Evolutionary conservation across 2,888 invertebrate genomes (phyloP), one percentile per base, ranked within the genome.

Genomic region (Hedychridium roseum): DNA sequence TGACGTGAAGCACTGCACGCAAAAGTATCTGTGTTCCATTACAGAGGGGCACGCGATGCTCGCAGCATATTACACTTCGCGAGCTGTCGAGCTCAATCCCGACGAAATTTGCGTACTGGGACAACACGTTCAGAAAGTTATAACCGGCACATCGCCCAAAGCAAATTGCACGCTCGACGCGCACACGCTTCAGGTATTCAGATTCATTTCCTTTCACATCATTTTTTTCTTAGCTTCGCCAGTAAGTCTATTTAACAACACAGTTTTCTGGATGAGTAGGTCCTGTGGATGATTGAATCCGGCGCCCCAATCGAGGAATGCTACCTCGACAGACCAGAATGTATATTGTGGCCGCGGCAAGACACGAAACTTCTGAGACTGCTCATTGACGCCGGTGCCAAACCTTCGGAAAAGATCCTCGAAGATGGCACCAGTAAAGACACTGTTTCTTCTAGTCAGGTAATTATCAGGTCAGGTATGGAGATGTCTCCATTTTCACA

Each of bases 1-100:
- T 42, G 97, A 97, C 78, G 96, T 97, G n/a, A 97, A 97, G 79
- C 96, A 97, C 74, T 96, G 97, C 78, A 97, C 97, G 1, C 90
- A 94, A 64, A 91, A 94, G 65, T 97, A 94, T 79, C 83, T 97
- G 57, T 97, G 94, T 78, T 88, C 89, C 60, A 88, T 91, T 5
- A 83, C 87, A 39, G 92, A 93, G 64, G 97, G 97, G 0, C 96
- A 97, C 78, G 90, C 90, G 6, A 91, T 92, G 77, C 83, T 94
- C 28, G 90, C 92, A 14, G 90, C 94, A 87, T 88, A 89, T 71
- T 90, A 92, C 81, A 85, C 89, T 38, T 80, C 90, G 36, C 85
- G 88, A 15, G 88, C 89, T 0, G 82, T 84, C 39, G 84, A 87
- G 18, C 75, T 91, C 28, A 87, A 85, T 50, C 87, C 89, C 1